phyloP scores from a whole-genome alignment of 2,888 invertebrate species.

The Troilus luridus region DNA sequence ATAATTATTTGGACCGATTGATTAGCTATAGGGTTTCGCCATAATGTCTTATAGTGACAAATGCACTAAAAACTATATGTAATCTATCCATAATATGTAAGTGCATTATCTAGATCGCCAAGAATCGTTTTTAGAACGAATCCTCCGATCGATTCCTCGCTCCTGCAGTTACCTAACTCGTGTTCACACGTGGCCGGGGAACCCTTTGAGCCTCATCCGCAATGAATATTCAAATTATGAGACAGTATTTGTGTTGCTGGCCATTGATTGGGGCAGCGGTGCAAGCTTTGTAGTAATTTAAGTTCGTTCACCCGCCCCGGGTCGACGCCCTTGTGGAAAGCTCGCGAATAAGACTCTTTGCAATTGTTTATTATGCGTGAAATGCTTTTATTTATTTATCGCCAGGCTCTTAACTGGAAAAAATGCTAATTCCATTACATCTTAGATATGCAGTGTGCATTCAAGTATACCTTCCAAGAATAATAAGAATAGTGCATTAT shows the following conservation, averaged over 20 bases:
- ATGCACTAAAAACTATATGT: neutral
- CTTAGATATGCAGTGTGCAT: neutral
- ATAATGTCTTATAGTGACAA: neutral
- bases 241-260: neutral
- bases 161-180: neutral
- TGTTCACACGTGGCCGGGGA: neutral
- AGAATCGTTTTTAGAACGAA: neutral
- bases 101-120: neutral
- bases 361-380: neutral
- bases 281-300: conserved; percentile 18
- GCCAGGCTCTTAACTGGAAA: neutral
- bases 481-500: neutral
- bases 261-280: conserved; percentile 19
- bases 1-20: neutral
- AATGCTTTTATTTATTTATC: neutral
- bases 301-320: neutral
- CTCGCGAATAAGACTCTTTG: neutral
- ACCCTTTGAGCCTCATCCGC: neutral
- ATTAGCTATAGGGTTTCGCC: neutral
- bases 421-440: neutral
- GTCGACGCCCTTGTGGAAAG: neutral
- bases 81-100: neutral
- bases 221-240: conserved; percentile 12
- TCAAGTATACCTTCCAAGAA: neutral
- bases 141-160: neutral